phyloP scores from a whole-genome alignment of 2,888 invertebrate genomes.

The Hemaris fuciformis region DNA sequence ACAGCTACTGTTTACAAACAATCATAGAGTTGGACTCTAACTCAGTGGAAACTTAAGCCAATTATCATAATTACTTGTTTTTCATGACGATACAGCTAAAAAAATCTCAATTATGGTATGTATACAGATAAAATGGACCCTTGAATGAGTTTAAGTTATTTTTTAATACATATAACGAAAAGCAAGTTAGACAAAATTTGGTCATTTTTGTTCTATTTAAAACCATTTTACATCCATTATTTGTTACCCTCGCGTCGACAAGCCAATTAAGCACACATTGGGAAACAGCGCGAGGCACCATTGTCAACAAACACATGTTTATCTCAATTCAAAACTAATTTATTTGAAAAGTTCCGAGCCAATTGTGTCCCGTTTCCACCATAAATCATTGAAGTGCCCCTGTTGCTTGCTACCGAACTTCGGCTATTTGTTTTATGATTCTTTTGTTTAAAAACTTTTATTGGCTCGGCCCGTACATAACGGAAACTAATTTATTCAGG shows the following conservation, averaged over 20 bases:
- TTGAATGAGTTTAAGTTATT: too few species aligned
- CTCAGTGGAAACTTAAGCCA: too few species aligned
- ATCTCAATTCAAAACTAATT: constrained; percentile 68
- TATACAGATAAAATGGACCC: too few species aligned
- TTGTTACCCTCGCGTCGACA: constrained; percentile 8
- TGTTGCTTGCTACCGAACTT: constrained; percentile 74
- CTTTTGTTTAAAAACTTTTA: constrained; percentile 81
- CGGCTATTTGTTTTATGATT: constrained; percentile 75
- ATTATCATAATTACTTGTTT: too few species aligned
- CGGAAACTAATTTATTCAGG: constrained; percentile 80
- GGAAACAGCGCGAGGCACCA: background rate
- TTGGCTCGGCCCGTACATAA: constrained; percentile 64
- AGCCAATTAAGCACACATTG: constrained; percentile 14
- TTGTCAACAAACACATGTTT: constrained; percentile 55
- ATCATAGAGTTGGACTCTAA: too few species aligned
- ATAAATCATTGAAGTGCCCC: constrained; percentile 75
- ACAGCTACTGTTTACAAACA: too few species aligned
- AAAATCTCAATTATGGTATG: too few species aligned
- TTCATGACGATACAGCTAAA: too few species aligned
- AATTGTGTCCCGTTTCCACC: constrained; percentile 67
- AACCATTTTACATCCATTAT: background rate
- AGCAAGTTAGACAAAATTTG: too few species aligned
- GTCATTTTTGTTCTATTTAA: too few species aligned
- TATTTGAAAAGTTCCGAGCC: constrained; percentile 70
- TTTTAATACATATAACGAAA: too few species aligned